phyloP scores from a whole-genome alignment of 2,888 invertebrate species.

The Diarsia rubi region DNA sequence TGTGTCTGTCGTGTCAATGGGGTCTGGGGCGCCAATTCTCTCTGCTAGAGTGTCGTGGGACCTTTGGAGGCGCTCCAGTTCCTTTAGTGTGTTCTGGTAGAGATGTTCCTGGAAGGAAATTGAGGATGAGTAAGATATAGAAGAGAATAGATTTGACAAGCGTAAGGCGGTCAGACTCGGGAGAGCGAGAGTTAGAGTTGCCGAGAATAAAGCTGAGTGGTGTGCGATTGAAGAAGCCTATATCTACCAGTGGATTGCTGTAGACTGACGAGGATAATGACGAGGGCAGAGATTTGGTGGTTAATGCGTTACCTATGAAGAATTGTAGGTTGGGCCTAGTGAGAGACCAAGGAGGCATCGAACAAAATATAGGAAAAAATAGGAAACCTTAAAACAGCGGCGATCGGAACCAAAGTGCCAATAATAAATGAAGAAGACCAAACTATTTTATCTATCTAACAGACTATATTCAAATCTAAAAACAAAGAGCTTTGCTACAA shows the following conservation, averaged over 20 bases:
- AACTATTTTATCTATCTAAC: neutral
- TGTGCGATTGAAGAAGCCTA: too few species aligned
- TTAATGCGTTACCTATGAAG: neutral
- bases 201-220: too few species aligned
- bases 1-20: conserved; percentile 83
- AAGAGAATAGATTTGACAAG: too few species aligned
- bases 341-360: neutral
- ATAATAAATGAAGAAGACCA: neutral
- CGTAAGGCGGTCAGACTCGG: too few species aligned
- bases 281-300: too few species aligned
- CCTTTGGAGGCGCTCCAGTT: conserved; percentile 93
- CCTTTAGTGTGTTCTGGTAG: conserved; percentile 91
- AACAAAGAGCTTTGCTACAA: neutral
- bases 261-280: too few species aligned
- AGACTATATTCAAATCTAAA: neutral
- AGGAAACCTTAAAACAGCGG: neutral
- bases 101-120: conserved; percentile 85
- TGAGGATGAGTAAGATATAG: neutral
- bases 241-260: too few species aligned
- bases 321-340: neutral
- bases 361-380: neutral
- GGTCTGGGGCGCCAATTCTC: conserved; percentile 92
- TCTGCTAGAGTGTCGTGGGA: conserved; percentile 94
- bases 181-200: too few species aligned
- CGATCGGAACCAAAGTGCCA: neutral